Base-by-base conservation (phyloP, 2,797 vertebrate species). In the Cossypha heuglini region DNA sequence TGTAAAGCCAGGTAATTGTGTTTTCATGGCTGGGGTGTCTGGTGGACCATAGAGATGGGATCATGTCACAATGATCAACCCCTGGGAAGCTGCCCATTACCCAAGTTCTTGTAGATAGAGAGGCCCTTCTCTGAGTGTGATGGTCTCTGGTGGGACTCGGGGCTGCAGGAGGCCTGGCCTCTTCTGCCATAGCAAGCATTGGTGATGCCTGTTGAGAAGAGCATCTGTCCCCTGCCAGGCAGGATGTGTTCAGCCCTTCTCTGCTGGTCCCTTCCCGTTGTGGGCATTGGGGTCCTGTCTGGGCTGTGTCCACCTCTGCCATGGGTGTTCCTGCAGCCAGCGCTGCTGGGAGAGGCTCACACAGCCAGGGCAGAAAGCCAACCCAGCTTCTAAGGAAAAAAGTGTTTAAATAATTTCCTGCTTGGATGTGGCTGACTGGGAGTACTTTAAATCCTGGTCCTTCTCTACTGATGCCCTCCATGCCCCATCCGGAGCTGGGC, bases 291-390 rank as follows among this genome's bases (percentile, higher is more conserved):
- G 29, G 5, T 64, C 21, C 51, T 13, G 6, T 13, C 24, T 19
- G 12, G 33, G 35, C 75, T 2, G 17, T 69, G 12, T 31, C 16
- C 0, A 6, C 5, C 8, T 49, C 40, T 13, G 37, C 5, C 5
- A 0, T 11, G 2, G 52, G 5, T 21, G 11, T 71, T 78, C 9
- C 74, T 1, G 0, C 57, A 37, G 46, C 21, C 38, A 13, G 54
- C 0, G 0, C 57, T 42, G 49, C 15, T 5, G 31, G 49, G 26
- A 31, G 12, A 42, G 63, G 68, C 77, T 54, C 3, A 4, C 2
- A 4, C 11, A 37, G 38, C 61, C 7, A 4, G 42, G 75, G 67
- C 71, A 40, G 45, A 20, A 15, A 7, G 71, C 92, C 90, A 90
- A 2, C 13, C 15, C 16, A 16, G 31, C 37, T 89, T 75, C 54